These are phyloP conservation scores for Resseliella maxima DNA, from an alignment of 2,888 invertebrate species.

Conservation along the genomic window DNA sequence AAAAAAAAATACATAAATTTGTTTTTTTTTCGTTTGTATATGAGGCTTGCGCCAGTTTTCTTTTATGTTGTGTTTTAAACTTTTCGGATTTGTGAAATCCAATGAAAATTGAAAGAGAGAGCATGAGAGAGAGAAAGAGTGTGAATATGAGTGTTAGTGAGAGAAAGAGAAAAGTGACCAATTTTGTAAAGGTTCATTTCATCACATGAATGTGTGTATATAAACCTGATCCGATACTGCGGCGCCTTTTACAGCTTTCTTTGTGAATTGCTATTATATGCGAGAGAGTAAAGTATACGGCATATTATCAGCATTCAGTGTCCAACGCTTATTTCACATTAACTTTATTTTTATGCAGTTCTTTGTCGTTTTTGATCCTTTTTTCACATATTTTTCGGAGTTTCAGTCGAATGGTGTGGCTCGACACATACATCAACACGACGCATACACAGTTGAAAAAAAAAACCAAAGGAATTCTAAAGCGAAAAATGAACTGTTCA, in stretches of 20 bases:
- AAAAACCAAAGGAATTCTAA: background rate
- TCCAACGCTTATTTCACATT: conserved; percentile 41
- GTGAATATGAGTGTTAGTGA: no score
- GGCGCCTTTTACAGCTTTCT: conserved; percentile 53
- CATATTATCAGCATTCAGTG: conserved; percentile 27
- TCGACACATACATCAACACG: background rate
- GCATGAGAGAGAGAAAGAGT: background rate
- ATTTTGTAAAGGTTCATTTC: conserved; percentile 42
- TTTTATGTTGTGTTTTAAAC: conserved; percentile 34
- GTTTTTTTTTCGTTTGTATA: no score
- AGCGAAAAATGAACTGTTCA: conserved; percentile 37
- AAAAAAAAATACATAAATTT: no score
- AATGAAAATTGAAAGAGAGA: background rate
- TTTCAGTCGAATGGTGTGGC: background rate
- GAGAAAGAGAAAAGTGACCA: background rate
- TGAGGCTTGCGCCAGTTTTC: conserved; percentile 30
- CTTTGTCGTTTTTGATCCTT: background rate
- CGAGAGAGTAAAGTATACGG: background rate
- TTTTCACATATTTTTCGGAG: background rate
- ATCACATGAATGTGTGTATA: conserved; percentile 33
- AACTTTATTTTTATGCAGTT: conserved; percentile 41
- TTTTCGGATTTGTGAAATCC: background rate
- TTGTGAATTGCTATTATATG: conserved; percentile 34
- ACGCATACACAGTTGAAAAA: background rate
- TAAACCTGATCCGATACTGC: conserved; percentile 49